Evolutionary conservation across 2,797 vertebrate genomes (phyloP).

Genomic region (Myiotriccus ornatus): DNA sequence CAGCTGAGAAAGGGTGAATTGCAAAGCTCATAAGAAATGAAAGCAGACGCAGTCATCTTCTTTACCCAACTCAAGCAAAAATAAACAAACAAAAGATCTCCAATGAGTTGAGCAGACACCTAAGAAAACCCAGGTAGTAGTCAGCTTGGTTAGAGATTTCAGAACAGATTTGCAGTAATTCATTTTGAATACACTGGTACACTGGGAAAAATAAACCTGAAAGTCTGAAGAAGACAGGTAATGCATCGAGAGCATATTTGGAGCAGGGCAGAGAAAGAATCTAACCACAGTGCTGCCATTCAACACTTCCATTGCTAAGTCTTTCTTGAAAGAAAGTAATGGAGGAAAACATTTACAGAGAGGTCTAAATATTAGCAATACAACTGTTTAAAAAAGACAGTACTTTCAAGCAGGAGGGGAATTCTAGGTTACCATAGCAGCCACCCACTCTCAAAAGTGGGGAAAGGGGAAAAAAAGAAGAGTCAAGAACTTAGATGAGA

Average conservation of each 20-base stretch:
- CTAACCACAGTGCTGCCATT: background rate
- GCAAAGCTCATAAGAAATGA: background rate
- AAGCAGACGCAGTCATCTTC: background rate
- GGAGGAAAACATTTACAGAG: conserved; percentile 21
- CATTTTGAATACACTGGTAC: background rate
- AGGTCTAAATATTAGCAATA: conserved; percentile 43
- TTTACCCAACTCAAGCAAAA: background rate
- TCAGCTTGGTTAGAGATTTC: background rate
- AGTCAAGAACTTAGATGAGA: conserved; percentile 32
- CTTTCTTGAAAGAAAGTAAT: conserved; percentile 27
- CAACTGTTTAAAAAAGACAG: conserved; percentile 39
- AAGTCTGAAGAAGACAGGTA: background rate
- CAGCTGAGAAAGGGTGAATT: background rate
- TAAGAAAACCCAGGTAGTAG: background rate
- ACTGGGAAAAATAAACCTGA: background rate
- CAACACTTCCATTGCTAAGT: conserved; percentile 24
- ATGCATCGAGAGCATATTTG: background rate
- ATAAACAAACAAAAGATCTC: background rate
- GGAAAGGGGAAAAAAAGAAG: background rate
- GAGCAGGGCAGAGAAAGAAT: background rate
- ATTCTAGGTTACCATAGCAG: conserved; percentile 78
- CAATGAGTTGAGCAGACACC: background rate
- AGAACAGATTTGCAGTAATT: background rate
- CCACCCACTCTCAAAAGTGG: conserved; percentile 64
- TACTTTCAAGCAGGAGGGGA: conserved; percentile 53